Conservation (phyloP, 2,888 invertebrate genomes). For the Cantharis nigra region DNA sequence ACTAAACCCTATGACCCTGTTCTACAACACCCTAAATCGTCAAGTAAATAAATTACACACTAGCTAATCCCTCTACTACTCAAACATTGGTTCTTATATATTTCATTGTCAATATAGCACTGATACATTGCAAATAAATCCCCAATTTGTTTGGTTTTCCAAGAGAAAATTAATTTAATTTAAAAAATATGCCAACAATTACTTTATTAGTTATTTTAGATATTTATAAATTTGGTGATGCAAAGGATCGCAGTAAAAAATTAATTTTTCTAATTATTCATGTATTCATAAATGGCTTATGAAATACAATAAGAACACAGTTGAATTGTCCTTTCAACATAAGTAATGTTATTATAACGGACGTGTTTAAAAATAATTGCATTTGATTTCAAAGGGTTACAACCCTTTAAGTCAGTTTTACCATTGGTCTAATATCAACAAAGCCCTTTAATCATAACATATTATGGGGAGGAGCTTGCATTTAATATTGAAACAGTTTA, state of each 20-base stretch:
- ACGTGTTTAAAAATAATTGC: slow-evolving; percentile 49
- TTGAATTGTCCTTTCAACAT: slow-evolving; percentile 45
- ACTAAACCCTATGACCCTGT: slow-evolving; percentile 39
- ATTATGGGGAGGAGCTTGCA: slow-evolving; percentile 38
- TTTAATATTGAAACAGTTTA: not conserved
- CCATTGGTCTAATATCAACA: slow-evolving; percentile 40
- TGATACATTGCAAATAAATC: slow-evolving; percentile 17
- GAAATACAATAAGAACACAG: slow-evolving; percentile 47
- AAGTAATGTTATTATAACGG: slow-evolving; percentile 49
- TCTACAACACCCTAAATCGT: slow-evolving; percentile 37
- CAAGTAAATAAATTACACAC: slow-evolving; percentile 49
- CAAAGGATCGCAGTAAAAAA: not conserved
- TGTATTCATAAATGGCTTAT: slow-evolving; percentile 43
- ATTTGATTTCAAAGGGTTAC: slow-evolving; percentile 31
- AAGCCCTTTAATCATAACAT: slow-evolving; percentile 43
- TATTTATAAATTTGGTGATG: too few relatives aligned
- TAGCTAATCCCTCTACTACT: slow-evolving; percentile 44
- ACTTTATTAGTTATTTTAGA: too few relatives aligned
- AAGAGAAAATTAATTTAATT: not conserved
- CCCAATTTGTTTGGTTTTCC: not conserved
- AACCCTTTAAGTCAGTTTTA: slow-evolving; percentile 33
- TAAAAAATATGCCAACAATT: too few relatives aligned
- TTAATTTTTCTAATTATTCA: slow-evolving; percentile 24
- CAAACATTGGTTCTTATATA: slow-evolving; percentile 44
- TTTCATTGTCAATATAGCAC: slow-evolving; percentile 17